Evolutionary conservation across 2,888 invertebrate genomes (phyloP), one percentile per base, ranked within the genome.

Genomic region (Leucophenga montana): DNA sequence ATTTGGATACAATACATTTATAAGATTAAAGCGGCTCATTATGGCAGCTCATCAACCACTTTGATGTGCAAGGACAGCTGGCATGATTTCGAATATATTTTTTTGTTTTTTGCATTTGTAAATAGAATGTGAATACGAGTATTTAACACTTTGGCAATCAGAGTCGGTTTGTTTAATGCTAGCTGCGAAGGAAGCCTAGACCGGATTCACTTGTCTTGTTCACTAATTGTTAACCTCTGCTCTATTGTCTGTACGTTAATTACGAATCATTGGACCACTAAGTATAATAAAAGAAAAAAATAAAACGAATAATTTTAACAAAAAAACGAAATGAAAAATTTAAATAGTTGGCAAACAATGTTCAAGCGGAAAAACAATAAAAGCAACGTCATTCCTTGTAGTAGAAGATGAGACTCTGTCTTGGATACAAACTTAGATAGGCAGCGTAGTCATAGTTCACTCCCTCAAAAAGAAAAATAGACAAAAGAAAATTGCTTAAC

Each of bases 401-500:
- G 33, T 5, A 33, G 33, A 8, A 39, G 39, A 39, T 39, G 39
- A 39, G 9, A 39, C 39, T 5, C 39, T 3, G 39, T 39, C 9
- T 39, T 39, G 5, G 11, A 39, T 39, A 39, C 39, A 39, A 39
- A 39, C 39, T 39, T 1, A 39, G 39, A 39, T 39, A 39, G 39
- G 8, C 39, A 39, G 84, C 75, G 73, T 75, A 83, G 81, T 83
- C 84, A 84, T 84, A 81, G 84, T 81, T 83, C 82, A 81, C 78
- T 74, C 66, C 62, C 67, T 67, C 67, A 46, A 50, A 13, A 22
- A 22, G 16, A 6, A 20, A 54, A 27, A 64, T 14, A 46, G 8
- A 62, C 44, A 62, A 14, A 62, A 39, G 54, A 50, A 66, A 61
- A 75, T 54, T 54, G 18, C 18, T 20, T 20, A 22, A 54, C 16